Evolutionary conservation across 2,888 invertebrate species (phyloP).

Genomic region (Dendrolimus houi): DNA sequence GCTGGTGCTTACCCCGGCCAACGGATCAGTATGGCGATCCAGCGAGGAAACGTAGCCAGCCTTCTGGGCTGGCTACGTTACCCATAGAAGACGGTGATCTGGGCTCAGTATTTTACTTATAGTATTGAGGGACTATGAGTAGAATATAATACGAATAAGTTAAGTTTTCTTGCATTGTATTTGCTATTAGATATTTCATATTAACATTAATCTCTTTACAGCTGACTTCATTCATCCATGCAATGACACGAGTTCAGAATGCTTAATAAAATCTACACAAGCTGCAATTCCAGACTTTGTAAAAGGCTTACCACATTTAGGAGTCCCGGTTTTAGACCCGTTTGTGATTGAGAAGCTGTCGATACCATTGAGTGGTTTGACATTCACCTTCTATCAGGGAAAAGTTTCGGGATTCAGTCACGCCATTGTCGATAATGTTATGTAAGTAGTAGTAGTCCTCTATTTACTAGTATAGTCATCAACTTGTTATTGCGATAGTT

Average conservation of each 20-base stretch:
- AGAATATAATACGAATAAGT: too few species aligned
- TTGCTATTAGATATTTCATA: too few species aligned
- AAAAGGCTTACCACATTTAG: constrained; percentile 48
- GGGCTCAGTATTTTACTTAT: too few species aligned
- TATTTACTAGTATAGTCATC: too few species aligned
- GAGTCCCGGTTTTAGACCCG: constrained; percentile 45
- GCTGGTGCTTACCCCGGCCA: too few species aligned
- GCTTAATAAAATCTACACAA: constrained; percentile 50
- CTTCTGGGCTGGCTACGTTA: too few species aligned
- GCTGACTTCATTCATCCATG: constrained; percentile 63
- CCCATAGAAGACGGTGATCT: too few species aligned
- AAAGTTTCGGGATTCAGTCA: constrained; percentile 57
- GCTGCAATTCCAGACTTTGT: constrained; percentile 57
- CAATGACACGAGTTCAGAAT: constrained; percentile 42
- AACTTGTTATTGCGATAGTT: too few species aligned
- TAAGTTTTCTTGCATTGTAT: too few species aligned
- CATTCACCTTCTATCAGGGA: constrained; percentile 57
- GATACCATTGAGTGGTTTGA: constrained; percentile 50
- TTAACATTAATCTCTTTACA: constrained; percentile 15
- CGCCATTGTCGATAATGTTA: constrained; percentile 52
- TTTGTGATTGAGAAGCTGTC: constrained; percentile 54
- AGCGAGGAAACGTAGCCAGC: too few species aligned
- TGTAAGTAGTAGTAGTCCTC: constrained; percentile 47
- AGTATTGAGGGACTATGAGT: too few species aligned
- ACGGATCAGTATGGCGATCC: too few species aligned